Percentiles rank a stretch among this genome's conserved stretches.
These are phyloP conservation scores for Augochlora pura DNA, from an alignment of 1,140 invertebrate genomes.

Conservation along the genomic window DNA sequence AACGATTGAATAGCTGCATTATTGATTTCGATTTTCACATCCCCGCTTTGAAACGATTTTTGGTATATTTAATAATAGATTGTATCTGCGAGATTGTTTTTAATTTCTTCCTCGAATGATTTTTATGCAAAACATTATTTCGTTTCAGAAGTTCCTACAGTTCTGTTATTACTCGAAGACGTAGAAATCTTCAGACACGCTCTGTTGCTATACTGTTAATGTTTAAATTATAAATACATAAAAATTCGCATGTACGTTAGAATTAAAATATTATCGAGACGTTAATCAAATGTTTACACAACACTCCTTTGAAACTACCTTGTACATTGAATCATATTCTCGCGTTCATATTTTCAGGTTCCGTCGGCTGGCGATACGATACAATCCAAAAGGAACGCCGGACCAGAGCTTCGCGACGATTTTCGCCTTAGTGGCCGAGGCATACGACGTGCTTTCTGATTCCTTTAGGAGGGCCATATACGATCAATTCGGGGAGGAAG, in stretches of 20 bases:
- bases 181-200: neutral
- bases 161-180: neutral
- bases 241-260: no score
- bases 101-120: no score
- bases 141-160: neutral
- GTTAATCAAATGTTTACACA: no score
- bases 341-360: constrained; percentile 72
- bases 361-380: constrained; percentile 85
- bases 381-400: constrained; percentile 79
- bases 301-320: neutral
- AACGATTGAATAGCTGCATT: no score
- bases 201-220: no score
- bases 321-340: neutral
- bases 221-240: no score
- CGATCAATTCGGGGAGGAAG: constrained; percentile 94
- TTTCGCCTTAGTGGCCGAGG: constrained; percentile 83
- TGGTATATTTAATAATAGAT: no score
- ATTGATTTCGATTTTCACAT: no score
- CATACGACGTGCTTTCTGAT: constrained; percentile 91
- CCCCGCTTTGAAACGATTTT: no score
- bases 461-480: constrained; percentile 87
- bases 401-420: constrained; percentile 44
- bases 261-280: no score
- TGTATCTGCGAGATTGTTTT: no score
- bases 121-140: neutral